A percentile compares a stretch with the other conserved stretches of the same genome.
phyloP scores from a whole-genome alignment of 2,113 vertebrate species.

The Tychaedon coryphoeus region DNA sequence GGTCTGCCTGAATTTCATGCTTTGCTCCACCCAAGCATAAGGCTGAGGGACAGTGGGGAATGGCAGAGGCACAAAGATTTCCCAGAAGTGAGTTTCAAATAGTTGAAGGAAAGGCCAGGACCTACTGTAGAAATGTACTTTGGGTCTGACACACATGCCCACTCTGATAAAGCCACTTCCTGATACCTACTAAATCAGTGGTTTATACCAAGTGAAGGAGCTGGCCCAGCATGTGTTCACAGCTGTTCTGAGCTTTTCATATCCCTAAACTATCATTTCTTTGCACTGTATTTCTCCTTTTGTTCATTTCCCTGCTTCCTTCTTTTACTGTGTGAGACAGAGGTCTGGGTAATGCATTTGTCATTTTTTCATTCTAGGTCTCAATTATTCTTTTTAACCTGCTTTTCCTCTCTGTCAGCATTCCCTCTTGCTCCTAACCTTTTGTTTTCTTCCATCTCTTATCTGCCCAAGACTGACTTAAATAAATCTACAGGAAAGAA shows the following conservation, averaged over 20 bases:
- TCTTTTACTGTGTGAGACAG: background rate
- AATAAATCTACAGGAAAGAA: background rate
- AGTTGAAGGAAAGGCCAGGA: background rate
- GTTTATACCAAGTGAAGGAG: background rate
- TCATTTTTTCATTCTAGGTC: background rate
- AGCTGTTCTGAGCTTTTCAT: background rate
- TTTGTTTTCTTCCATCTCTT: background rate
- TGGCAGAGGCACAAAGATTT: background rate
- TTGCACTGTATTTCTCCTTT: background rate
- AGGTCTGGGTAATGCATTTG: background rate
- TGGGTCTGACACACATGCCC: background rate
- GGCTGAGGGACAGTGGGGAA: background rate
- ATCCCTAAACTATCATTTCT: background rate
- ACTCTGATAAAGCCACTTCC: no score
- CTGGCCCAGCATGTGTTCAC: background rate
- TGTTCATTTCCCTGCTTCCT: background rate
- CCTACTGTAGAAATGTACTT: background rate
- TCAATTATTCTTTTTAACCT: background rate
- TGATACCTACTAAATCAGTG: background rate
- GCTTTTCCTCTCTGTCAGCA: background rate
- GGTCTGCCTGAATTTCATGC: background rate
- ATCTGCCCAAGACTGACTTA: background rate
- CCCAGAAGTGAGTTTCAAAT: background rate
- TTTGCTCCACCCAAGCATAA: background rate
- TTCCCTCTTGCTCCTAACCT: background rate